These are phyloP conservation scores for Dynastes maya DNA, from an alignment of 2,888 invertebrate species.

Conservation along the genomic window DNA sequence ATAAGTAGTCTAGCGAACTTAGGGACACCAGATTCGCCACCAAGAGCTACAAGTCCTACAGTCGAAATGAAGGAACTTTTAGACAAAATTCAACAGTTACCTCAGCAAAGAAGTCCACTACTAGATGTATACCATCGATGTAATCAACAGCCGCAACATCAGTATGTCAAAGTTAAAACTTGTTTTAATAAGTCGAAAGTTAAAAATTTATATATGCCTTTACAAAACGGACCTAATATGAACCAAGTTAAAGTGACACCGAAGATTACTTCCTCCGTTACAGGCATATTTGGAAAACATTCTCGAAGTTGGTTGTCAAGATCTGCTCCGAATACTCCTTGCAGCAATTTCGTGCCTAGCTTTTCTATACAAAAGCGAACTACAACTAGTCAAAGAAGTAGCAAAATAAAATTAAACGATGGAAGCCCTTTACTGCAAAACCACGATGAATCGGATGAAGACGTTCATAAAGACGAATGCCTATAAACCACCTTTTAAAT, in stretches of 20 bases:
- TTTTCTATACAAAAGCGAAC: conserved; percentile 72
- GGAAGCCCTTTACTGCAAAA: conserved; percentile 77
- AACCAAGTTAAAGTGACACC: conserved; percentile 59
- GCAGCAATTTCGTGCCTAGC: conserved; percentile 78
- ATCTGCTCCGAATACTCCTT: conserved; percentile 87
- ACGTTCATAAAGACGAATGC: conserved; percentile 59
- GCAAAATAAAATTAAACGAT: conserved; percentile 73
- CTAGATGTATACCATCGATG: conserved; percentile 59
- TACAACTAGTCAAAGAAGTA: conserved; percentile 71
- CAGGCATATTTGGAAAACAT: conserved; percentile 47
- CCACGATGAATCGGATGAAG: conserved; percentile 72
- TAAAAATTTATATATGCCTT: conserved; percentile 81
- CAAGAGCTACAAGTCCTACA: conserved; percentile 88
- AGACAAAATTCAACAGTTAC: conserved; percentile 81
- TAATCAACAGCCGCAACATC: conserved; percentile 48
- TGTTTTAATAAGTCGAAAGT: conserved; percentile 75
- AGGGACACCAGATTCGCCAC: conserved; percentile 83
- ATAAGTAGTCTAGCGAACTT: conserved; percentile 80
- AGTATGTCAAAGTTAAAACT: conserved; percentile 59
- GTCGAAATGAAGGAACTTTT: conserved; percentile 82
- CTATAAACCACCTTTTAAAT: conserved; percentile 55
- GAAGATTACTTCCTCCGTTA: conserved; percentile 46
- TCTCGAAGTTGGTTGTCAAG: conserved; percentile 78
- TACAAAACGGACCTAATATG: conserved; percentile 67
- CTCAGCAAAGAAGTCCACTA: conserved; percentile 70